Evolutionary conservation across 2,888 invertebrate genomes (phyloP), one percentile per base, ranked within the genome.

Genomic region (Agrochola circellaris): DNA sequence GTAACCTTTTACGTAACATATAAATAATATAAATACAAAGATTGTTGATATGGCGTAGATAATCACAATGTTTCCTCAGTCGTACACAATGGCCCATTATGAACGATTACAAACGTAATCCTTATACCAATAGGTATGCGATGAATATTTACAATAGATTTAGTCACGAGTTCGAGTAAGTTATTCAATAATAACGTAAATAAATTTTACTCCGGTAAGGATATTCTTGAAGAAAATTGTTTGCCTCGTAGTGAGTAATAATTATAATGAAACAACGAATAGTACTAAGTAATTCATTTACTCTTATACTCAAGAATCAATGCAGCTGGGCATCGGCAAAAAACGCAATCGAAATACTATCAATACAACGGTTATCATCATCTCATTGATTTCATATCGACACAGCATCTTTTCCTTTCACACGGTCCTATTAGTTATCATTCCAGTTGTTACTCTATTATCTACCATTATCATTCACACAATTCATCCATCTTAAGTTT

Each of bases 81-180:
- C 91, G 26, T 76, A 88, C 87, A 94, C 94, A 94, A 94, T 94
- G 84, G 92, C 51, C 92, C 88, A 93, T 94, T 93, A 92, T 88
- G 82, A 87, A 81, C 81, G 68, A 85, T 89, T 89, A 90, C 83
- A 80, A 87, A 90, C 86, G 81, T 86, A 88, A 87, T 90, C 83
- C 86, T 73, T 79, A 88, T 76, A 82, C 67, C 87, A 82, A 87
- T 90, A 89, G 87, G 86, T 86, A 88, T 83, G 87, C 83, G 80
- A 87, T 89, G 85, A 83, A 84, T 88, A 87, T 79, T 86, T 82
- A 81, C 82, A 65, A 82, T 77, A 81, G 78, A 83, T 81, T 76
- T 51, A 82, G 88, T 88, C 88, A 88, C 88, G 88, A 84, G n/a
- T 70, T 61, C 13, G 61, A 75, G 81, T 88, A 83, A 75, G 13